These are phyloP conservation scores for Saimiri boliviensis DNA, from an alignment of 2,113 vertebrate genomes.

Conservation along the genomic window DNA sequence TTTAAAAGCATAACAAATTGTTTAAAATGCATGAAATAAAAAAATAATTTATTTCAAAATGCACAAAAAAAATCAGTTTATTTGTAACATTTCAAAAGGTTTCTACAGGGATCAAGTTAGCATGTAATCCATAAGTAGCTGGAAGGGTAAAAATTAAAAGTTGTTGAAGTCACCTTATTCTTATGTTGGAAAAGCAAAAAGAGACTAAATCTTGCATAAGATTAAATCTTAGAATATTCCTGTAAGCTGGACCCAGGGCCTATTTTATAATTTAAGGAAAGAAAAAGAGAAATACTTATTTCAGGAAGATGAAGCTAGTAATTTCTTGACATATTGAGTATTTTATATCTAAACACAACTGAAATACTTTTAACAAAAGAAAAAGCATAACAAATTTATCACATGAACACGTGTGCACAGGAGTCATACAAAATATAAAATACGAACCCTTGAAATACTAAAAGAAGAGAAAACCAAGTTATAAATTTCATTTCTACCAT, in stretches of 20 bases:
- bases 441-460: neutral
- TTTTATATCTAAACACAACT: neutral
- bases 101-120: neutral
- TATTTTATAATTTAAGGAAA: neutral
- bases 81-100: neutral
- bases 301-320: conserved; percentile 13
- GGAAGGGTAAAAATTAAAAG: neutral
- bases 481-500: neutral
- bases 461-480: neutral
- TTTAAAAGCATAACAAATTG: neutral
- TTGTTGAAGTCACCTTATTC: neutral
- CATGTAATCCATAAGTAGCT: neutral
- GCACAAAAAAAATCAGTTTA: neutral
- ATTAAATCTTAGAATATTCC: neutral
- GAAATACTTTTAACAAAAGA: neutral
- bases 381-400: neutral
- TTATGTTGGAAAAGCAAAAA: neutral
- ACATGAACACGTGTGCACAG: neutral
- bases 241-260: neutral
- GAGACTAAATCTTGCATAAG: neutral
- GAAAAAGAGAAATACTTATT: neutral
- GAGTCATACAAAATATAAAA: neutral
- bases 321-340: neutral
- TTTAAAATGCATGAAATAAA: neutral
- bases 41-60: neutral